Evolutionary conservation across 2,113 vertebrate genomes (phyloP).

Genomic region (Phodopus roborovskii): DNA sequence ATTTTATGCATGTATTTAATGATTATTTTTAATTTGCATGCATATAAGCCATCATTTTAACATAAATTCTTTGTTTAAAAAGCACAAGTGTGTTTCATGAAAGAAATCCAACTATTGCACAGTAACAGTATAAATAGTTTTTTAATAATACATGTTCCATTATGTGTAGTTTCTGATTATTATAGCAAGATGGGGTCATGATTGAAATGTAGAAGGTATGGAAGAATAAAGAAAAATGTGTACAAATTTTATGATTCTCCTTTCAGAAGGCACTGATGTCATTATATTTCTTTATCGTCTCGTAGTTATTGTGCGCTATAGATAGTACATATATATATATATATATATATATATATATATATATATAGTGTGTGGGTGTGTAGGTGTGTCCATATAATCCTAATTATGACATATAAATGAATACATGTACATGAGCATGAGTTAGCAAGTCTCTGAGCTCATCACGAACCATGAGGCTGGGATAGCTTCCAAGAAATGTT

Average conservation of each 20-base stretch:
- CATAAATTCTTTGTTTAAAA: background rate
- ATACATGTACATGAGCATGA: background rate
- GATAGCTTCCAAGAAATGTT: background rate
- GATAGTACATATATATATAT: background rate
- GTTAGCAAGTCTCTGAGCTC: background rate
- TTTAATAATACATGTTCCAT: background rate
- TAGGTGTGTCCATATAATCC: background rate
- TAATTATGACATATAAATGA: background rate
- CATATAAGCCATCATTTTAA: background rate
- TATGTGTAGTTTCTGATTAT: conserved; percentile 4
- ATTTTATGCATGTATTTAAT: conserved; percentile 32
- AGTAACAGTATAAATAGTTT: background rate
- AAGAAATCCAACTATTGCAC: background rate
- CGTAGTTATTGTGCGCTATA: background rate
- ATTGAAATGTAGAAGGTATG: background rate
- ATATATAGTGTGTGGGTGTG: too few species aligned
- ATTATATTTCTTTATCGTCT: background rate
- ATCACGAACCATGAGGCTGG: background rate
- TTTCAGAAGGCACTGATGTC: background rate
- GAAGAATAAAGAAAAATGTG: background rate
- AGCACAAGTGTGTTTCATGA: background rate
- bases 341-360: background rate
- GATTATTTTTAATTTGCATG: conserved; percentile 51
- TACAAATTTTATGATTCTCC: background rate
- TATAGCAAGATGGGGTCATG: background rate